These are phyloP conservation scores for Drosophila formosana DNA, from an alignment of 2,888 invertebrate species.

Conservation along the genomic window DNA sequence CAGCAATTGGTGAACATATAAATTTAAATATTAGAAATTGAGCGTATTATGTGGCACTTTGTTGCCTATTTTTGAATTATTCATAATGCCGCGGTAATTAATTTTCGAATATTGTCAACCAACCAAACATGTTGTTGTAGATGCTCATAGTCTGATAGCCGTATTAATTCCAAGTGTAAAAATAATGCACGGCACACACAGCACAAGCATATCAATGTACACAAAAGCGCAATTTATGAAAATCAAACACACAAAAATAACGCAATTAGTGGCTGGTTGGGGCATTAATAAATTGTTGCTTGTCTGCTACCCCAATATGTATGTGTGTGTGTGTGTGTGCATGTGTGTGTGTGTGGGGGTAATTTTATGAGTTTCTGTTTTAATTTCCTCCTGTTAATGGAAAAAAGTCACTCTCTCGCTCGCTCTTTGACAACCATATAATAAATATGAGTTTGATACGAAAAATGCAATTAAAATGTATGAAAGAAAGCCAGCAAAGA, in stretches of 20 bases:
- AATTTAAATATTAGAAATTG: not conserved
- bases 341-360: constrained; percentile 20
- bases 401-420: constrained; percentile 38
- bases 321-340: constrained; percentile 13
- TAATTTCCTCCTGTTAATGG: constrained; percentile 76
- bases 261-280: constrained; percentile 64
- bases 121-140: not conserved
- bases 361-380: constrained; percentile 71
- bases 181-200: constrained; percentile 11
- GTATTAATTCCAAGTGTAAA: constrained; percentile 21
- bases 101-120: constrained; percentile 7
- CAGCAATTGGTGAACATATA: not conserved
- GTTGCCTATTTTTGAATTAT: not conserved
- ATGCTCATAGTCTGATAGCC: constrained; percentile 7
- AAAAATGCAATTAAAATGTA: constrained; percentile 78
- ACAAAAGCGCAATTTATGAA: constrained; percentile 62
- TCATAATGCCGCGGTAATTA: constrained; percentile 9
- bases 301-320: constrained; percentile 4
- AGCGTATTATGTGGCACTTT: constrained; percentile 16
- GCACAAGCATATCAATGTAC: not conserved
- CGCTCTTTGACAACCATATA: constrained; percentile 34
- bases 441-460: constrained; percentile 74
- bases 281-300: constrained; percentile 59
- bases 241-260: constrained; percentile 74
- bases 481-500: constrained; percentile 60